phyloP scores from a whole-genome alignment of 35 echinoderm and acorn worm genomes.

The Apostichopus japonicus region DNA sequence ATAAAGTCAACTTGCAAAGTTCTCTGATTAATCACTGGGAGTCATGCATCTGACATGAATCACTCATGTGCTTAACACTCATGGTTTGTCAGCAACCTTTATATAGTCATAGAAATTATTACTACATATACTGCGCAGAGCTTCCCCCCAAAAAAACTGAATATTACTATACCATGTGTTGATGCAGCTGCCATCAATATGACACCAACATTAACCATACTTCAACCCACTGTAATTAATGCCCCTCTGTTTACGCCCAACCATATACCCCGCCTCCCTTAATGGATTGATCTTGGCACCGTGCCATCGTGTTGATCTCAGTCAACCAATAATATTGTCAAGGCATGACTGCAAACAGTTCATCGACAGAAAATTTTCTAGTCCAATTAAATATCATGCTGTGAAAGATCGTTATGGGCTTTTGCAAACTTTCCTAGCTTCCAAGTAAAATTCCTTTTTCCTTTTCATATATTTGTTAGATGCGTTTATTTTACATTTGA shows the following conservation, averaged over 20 bases:
- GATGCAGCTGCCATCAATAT: slow-evolving; percentile 20
- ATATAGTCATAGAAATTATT: too few species aligned
- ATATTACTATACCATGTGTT: neutral
- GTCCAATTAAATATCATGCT: slow-evolving; percentile 11
- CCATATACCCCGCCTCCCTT: slow-evolving; percentile 4
- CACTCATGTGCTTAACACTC: neutral
- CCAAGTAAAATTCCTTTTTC: neutral
- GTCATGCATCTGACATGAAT: slow-evolving; percentile 1
- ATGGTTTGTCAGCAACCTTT: too few species aligned
- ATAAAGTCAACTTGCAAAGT: neutral
- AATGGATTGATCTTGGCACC: slow-evolving; percentile 44
- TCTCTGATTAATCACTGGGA: neutral
- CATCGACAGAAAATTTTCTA: slow-evolving; percentile 5
- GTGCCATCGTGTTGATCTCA: neutral
- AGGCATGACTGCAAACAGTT: neutral
- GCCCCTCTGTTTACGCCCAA: slow-evolving; percentile 32
- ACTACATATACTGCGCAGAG: too few species aligned
- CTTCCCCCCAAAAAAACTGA: neutral
- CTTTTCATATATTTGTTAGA: neutral
- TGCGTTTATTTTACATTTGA: neutral
- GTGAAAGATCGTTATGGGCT: neutral
- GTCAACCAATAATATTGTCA: neutral
- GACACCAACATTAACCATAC: neutral
- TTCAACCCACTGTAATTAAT: slow-evolving; percentile 2
- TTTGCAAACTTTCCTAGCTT: neutral